Percentiles rank a stretch among this genome's conserved stretches.
These are phyloP conservation scores for Aphelinus atriplicis DNA, from an alignment of 1,140 invertebrate genomes.

Conservation along the genomic window DNA sequence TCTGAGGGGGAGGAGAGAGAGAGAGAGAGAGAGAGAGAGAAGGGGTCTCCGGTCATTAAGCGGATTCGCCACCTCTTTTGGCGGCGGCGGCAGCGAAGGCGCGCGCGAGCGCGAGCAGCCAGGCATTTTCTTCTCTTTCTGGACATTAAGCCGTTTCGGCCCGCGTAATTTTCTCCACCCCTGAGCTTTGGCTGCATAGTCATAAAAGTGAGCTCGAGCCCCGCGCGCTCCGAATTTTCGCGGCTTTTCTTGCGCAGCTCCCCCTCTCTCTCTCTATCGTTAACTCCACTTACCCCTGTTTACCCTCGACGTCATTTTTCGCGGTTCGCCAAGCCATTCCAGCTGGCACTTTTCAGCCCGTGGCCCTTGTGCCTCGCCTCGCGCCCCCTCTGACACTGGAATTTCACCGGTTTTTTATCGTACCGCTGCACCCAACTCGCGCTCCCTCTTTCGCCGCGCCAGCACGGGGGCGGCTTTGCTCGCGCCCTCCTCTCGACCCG, in stretches of 20 bases:
- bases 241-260: neutral
- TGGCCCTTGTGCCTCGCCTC: neutral
- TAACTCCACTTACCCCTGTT: slow-evolving; percentile 43
- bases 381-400: neutral
- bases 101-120: neutral
- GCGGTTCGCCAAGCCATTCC: neutral
- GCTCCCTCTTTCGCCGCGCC: neutral
- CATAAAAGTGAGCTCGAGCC: too few relatives aligned
- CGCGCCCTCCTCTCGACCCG: too few relatives aligned
- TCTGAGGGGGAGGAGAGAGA: slow-evolving; percentile 37
- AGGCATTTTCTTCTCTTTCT: slow-evolving; percentile 38
- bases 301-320: slow-evolving; percentile 30
- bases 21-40: slow-evolving; percentile 18
- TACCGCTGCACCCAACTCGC: neutral
- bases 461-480: too few relatives aligned
- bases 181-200: too few relatives aligned
- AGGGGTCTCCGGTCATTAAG: slow-evolving; percentile 40
- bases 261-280: slow-evolving; percentile 33
- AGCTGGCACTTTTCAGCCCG: neutral
- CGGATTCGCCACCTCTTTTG: slow-evolving; percentile 19
- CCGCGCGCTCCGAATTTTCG: neutral
- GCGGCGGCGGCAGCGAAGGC: slow-evolving; percentile 1
- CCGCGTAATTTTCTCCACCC: slow-evolving; percentile 44
- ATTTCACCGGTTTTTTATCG: slow-evolving; percentile 9
- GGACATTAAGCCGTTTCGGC: slow-evolving; percentile 43